Conservation (phyloP, 2,113 vertebrate species). For the Eurypyga helias region DNA sequence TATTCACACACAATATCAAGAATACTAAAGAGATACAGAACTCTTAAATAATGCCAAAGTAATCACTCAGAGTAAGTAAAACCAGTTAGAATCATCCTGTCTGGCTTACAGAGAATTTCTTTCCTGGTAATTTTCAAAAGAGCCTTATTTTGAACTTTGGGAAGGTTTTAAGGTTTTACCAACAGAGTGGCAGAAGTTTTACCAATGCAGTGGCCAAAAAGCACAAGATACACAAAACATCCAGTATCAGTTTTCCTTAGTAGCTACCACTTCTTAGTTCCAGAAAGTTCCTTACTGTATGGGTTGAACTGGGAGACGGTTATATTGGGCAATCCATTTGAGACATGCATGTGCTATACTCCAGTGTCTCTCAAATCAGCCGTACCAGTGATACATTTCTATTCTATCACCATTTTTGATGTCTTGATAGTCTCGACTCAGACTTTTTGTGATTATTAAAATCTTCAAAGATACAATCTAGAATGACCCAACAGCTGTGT, state of each 20-base stretch:
- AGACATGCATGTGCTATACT: accelerated
- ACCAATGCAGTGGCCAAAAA: neutral
- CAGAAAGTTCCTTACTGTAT: neutral
- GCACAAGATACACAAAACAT: neutral
- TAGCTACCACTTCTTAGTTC: neutral
- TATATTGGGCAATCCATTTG: neutral
- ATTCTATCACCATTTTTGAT: neutral
- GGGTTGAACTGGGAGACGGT: neutral
- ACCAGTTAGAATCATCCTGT: neutral
- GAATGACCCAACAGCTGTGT: neutral
- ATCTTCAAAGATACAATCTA: neutral
- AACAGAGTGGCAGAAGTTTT: neutral
- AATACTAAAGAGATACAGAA: neutral
- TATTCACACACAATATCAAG: neutral
- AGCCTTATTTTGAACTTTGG: neutral
- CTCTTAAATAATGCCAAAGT: no score
- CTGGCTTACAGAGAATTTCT: neutral
- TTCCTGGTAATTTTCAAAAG: neutral
- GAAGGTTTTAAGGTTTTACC: neutral
- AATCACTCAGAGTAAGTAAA: no score
- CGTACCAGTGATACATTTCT: neutral
- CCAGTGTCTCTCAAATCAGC: neutral
- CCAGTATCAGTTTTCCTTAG: neutral
- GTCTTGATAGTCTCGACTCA: neutral
- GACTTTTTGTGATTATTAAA: neutral